Percentiles rank a stretch among this genome's conserved stretches.
These are phyloP conservation scores for Pimpla rufipes DNA, from an alignment of 2,888 invertebrate genomes.

Conservation along the genomic window DNA sequence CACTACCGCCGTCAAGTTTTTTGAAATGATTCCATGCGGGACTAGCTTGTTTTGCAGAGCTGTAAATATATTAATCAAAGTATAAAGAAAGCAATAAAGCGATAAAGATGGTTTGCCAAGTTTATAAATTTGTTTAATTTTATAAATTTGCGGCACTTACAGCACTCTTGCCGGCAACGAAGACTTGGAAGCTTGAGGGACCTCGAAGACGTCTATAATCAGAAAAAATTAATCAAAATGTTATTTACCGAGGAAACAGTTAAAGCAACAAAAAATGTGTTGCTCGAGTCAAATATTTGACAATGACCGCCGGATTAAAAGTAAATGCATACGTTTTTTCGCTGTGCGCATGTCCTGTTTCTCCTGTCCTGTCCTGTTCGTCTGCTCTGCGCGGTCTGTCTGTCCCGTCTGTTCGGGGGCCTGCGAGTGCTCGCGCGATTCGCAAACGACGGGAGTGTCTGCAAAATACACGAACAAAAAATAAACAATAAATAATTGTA, in stretches of 20 bases:
- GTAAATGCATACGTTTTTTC: not conserved
- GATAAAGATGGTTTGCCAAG: not conserved
- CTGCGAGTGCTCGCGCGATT: not conserved
- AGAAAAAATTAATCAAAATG: not conserved
- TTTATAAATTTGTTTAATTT: not conserved
- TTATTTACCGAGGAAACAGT: not conserved
- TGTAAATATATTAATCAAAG: not conserved
- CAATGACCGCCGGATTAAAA: too few relatives aligned
- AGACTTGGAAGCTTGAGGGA: not conserved
- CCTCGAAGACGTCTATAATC: not conserved
- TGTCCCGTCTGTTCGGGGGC: not conserved
- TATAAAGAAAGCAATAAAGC: too few relatives aligned
- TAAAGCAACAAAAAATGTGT: not conserved
- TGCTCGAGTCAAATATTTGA: not conserved
- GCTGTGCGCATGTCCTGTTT: not conserved
- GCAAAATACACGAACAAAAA: not conserved
- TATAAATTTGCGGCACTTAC: not conserved
- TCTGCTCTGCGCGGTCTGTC: too few relatives aligned
- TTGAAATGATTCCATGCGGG: conserved; percentile 32
- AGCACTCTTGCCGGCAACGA: not conserved
- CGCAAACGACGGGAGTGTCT: not conserved
- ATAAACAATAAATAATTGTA: not conserved
- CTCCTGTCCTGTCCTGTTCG: too few relatives aligned
- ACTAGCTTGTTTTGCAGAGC: not conserved
- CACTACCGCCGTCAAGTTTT: conserved; percentile 21